phyloP scores from a whole-genome alignment of 2,888 invertebrate species.

The Dione vanillae region DNA sequence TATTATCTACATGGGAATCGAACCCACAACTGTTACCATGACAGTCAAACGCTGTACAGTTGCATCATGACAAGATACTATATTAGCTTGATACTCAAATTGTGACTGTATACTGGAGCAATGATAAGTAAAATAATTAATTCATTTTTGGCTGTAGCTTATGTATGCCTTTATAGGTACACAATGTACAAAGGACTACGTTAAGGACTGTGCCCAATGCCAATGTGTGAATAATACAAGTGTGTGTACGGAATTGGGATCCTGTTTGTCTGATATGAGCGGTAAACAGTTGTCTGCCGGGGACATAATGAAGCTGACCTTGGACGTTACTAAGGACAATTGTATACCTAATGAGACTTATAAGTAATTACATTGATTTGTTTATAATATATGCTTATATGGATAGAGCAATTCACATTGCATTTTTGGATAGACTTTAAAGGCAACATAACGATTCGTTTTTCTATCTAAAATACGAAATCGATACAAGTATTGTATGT shows the following conservation, averaged over 20 bases:
- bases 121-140: too few relatives aligned
- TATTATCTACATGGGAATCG: neutral
- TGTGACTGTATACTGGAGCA: too few relatives aligned
- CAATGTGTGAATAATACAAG: constrained; percentile 43
- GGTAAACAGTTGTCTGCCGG: constrained; percentile 31
- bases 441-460: too few relatives aligned
- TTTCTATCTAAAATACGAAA: too few relatives aligned
- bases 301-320: constrained; percentile 36
- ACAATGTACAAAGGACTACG: constrained; percentile 38
- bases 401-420: too few relatives aligned
- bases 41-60: neutral
- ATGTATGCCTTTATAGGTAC: constrained; percentile 41
- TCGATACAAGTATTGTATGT: too few relatives aligned
- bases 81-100: too few relatives aligned
- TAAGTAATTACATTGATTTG: constrained; percentile 52
- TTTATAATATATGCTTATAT: neutral
- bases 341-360: constrained; percentile 61
- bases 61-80: too few relatives aligned
- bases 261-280: constrained; percentile 15
- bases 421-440: too few relatives aligned
- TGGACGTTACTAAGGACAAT: constrained; percentile 50
- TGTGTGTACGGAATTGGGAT: constrained; percentile 39
- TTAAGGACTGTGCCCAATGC: constrained; percentile 40
- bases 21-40: neutral
- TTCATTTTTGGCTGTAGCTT: too few relatives aligned